These are phyloP conservation scores for Calypte anna DNA, from an alignment of 2,113 vertebrate species.

Conservation along the genomic window DNA sequence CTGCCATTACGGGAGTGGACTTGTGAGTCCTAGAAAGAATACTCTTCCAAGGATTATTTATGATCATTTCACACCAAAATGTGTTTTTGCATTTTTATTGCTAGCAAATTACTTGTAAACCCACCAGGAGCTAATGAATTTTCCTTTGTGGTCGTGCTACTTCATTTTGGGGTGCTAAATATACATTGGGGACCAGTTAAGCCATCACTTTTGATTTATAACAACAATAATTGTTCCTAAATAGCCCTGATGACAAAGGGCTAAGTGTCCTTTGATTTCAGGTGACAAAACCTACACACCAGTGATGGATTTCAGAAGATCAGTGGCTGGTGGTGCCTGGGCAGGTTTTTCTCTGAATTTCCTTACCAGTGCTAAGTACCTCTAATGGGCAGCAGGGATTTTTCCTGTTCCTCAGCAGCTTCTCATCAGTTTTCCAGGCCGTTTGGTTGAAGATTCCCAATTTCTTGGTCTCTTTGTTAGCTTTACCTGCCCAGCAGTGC, in stretches of 20 bases:
- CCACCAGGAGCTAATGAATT: constrained; percentile 45
- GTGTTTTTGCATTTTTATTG: constrained; percentile 65
- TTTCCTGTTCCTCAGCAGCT: constrained; percentile 3
- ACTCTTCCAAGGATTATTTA: constrained; percentile 62
- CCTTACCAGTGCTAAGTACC: neutral
- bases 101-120: constrained; percentile 62
- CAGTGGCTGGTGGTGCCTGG: neutral
- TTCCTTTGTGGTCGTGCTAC: neutral
- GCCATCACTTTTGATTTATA: constrained; percentile 39
- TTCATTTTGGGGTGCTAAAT: neutral
- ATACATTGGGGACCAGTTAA: neutral
- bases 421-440: constrained; percentile 7
- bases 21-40: constrained; percentile 31
- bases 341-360: neutral
- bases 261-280: neutral
- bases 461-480: neutral
- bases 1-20: constrained; percentile 23
- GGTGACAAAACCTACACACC: neutral
- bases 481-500: neutral
- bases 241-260: neutral
- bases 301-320: neutral
- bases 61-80: constrained; percentile 47
- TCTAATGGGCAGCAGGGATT: neutral
- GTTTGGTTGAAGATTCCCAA: neutral
- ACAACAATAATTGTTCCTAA: neutral